These are phyloP conservation scores for Thymelicus lineola DNA, from an alignment of 2,888 invertebrate species.

Conservation along the genomic window DNA sequence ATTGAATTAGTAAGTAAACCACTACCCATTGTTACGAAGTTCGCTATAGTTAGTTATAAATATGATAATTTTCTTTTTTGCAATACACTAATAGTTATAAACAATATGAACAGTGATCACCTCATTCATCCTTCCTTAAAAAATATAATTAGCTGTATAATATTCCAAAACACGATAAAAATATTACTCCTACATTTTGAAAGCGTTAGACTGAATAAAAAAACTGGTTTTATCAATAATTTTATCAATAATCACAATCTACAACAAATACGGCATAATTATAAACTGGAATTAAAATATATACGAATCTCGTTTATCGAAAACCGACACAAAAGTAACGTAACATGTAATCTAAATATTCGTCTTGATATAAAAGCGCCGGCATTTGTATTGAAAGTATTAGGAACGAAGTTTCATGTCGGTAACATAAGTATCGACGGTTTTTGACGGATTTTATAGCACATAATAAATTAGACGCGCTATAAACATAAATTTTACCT, in stretches of 20 bases:
- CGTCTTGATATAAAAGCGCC: neutral
- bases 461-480: conserved; percentile 74
- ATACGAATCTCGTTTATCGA: conserved; percentile 9
- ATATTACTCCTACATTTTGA: neutral
- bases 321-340: conserved; percentile 3
- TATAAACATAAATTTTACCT: conserved; percentile 79
- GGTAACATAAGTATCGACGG: conserved; percentile 59
- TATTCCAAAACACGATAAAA: neutral
- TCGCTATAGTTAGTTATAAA: no score
- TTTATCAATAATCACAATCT: neutral
- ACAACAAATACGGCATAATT: neutral
- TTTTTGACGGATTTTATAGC: conserved; percentile 76
- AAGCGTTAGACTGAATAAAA: neutral
- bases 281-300: conserved; percentile 3
- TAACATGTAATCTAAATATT: conserved; percentile 12
- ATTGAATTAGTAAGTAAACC: neutral
- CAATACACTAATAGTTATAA: no score
- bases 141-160: no score
- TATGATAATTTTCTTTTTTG: no score
- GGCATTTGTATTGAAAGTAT: conserved; percentile 15
- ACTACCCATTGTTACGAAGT: no score
- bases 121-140: no score
- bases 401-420: conserved; percentile 43
- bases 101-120: no score
- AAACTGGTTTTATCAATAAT: neutral